phyloP scores from a whole-genome alignment of 2,113 vertebrate genomes.

The Dendrocopos noguchii region DNA sequence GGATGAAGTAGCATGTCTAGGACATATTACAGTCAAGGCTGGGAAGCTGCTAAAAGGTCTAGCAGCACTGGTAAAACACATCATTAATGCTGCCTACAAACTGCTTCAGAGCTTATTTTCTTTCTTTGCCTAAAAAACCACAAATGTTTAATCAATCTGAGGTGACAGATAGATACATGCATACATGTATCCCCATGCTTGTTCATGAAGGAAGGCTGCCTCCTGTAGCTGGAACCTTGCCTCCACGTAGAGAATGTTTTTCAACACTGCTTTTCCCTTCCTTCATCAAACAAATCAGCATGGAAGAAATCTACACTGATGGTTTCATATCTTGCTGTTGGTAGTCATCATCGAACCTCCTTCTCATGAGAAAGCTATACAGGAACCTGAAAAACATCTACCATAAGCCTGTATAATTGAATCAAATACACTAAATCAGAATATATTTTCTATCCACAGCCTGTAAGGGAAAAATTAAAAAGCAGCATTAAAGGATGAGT shows the following conservation, averaged over 20 bases:
- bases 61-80: neutral
- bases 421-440: neutral
- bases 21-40: neutral
- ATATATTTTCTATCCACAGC: neutral
- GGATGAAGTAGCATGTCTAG: neutral
- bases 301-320: neutral
- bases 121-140: neutral
- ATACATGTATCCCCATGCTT: neutral
- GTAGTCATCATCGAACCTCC: neutral
- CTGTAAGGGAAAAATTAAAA: neutral
- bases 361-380: neutral
- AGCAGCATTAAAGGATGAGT: neutral
- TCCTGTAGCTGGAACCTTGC: neutral
- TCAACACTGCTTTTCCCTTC: neutral
- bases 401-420: neutral
- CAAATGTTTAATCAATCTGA: neutral
- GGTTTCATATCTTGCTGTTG: neutral
- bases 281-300: neutral
- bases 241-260: neutral
- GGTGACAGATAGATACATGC: neutral
- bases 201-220: neutral
- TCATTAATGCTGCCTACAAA: neutral
- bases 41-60: neutral
- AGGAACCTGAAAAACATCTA: neutral
- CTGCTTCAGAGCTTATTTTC: neutral